These are phyloP conservation scores for Lophius americanus DNA, from an alignment of 2,797 vertebrate genomes.

Conservation along the genomic window DNA sequence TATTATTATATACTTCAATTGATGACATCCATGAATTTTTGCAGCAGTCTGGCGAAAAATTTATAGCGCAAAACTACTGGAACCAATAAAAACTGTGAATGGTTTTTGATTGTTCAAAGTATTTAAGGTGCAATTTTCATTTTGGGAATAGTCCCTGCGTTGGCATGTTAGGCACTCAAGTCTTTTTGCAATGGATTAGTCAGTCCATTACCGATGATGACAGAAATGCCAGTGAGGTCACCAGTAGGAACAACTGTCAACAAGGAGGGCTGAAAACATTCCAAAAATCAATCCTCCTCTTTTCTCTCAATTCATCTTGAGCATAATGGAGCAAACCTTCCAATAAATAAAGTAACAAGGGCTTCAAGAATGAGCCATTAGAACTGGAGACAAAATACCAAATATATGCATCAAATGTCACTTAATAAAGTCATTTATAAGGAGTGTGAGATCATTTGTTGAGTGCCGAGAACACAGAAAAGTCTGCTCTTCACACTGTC, in stretches of 20 bases:
- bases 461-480: slow-evolving; percentile 16
- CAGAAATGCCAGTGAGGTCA: slow-evolving; percentile 34
- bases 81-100: slow-evolving; percentile 2
- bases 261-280: slow-evolving; percentile 19
- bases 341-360: neutral
- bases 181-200: slow-evolving; percentile 37
- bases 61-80: neutral
- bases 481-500: slow-evolving; percentile 18
- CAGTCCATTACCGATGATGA: slow-evolving; percentile 42
- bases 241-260: slow-evolving; percentile 23
- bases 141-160: slow-evolving; percentile 18
- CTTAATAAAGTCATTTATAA: neutral
- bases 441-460: slow-evolving; percentile 10
- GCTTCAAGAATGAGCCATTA: slow-evolving; percentile 1
- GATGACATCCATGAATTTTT: neutral
- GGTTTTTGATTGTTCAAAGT: neutral
- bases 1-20: neutral
- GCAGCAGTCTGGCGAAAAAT: slow-evolving; percentile 1
- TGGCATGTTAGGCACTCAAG: slow-evolving; percentile 16
- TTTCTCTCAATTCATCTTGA: slow-evolving; percentile 13
- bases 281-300: slow-evolving; percentile 9
- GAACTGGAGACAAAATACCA: neutral
- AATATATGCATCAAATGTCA: neutral
- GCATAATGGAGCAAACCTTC: neutral
- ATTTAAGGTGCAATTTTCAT: slow-evolving; percentile 31